Percentiles rank a stretch among this genome's conserved stretches.
Evolutionary conservation across 2,797 vertebrate species (phyloP).

Genomic region (Alfaro cultratus): DNA sequence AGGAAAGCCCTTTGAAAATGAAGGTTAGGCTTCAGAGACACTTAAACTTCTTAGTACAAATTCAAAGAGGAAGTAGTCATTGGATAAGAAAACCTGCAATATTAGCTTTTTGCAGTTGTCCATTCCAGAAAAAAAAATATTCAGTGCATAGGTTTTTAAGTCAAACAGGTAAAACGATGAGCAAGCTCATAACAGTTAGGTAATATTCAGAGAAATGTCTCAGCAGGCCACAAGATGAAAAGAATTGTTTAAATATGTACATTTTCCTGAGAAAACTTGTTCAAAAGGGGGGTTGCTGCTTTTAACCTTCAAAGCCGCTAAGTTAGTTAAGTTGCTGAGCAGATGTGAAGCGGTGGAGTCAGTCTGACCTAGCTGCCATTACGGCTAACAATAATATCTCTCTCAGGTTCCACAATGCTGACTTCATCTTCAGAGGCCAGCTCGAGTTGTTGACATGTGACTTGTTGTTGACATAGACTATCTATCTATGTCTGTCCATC

Average conservation of each 20-base stretch:
- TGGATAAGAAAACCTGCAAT: background rate
- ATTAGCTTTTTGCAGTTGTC: background rate
- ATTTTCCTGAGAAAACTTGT: background rate
- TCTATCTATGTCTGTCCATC: background rate
- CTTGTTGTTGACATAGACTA: background rate
- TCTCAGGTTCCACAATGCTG: background rate
- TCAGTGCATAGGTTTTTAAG: background rate
- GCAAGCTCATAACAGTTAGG: background rate
- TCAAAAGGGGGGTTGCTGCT: background rate
- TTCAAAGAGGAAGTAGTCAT: background rate
- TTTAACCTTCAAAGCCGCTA: background rate
- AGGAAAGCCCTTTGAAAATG: constrained; percentile 55
- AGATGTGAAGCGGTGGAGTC: background rate
- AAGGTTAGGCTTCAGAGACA: constrained; percentile 23
- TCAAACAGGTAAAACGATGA: background rate
- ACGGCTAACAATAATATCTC: background rate
- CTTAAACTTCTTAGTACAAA: constrained; percentile 12
- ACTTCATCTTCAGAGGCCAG: background rate
- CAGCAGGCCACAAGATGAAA: background rate
- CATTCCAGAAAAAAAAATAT: background rate
- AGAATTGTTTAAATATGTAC: background rate
- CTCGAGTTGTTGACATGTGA: background rate
- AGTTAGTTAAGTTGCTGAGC: background rate
- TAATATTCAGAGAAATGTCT: background rate
- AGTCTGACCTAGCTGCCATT: background rate